phyloP scores from a whole-genome alignment of 2,888 invertebrate species.

The Tachina lurida region DNA sequence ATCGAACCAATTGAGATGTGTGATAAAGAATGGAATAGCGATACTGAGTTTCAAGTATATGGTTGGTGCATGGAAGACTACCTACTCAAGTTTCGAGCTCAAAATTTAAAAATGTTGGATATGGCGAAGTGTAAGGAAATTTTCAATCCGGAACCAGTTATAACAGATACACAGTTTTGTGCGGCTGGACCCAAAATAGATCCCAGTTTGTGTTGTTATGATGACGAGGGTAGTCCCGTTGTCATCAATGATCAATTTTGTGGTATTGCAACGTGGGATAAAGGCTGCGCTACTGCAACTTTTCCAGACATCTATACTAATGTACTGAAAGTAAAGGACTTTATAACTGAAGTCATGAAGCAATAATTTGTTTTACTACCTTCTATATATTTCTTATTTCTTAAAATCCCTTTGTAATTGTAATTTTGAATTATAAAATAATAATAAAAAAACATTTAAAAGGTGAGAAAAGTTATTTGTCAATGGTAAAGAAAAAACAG shows the following conservation, averaged over 20 bases:
- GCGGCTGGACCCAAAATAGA: slow-evolving; percentile 67
- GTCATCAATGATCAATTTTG: slow-evolving; percentile 72
- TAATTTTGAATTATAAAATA: no score
- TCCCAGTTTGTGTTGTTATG: slow-evolving; percentile 71
- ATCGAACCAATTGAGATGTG: not conserved
- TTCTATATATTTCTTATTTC: no score
- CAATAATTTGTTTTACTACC: not conserved
- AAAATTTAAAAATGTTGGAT: not conserved
- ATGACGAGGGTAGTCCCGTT: slow-evolving; percentile 79
- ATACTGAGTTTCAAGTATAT: not conserved
- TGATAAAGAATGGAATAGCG: not conserved
- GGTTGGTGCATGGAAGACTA: not conserved
- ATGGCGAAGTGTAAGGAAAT: no score
- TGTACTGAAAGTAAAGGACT: not conserved
- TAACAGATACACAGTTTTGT: slow-evolving; percentile 73
- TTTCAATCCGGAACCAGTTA: no score
- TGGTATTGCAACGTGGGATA: slow-evolving; percentile 87
- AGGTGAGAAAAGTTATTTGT: no score
- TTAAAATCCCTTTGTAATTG: no score
- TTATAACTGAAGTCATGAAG: not conserved
- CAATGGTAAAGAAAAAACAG: no score
- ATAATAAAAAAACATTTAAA: no score
- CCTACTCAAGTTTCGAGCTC: not conserved
- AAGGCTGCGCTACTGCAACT: not conserved
- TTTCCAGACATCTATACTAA: slow-evolving; percentile 15